Evolutionary conservation across 1,140 invertebrate species (phyloP).

Genomic region (Drosophila truncata): DNA sequence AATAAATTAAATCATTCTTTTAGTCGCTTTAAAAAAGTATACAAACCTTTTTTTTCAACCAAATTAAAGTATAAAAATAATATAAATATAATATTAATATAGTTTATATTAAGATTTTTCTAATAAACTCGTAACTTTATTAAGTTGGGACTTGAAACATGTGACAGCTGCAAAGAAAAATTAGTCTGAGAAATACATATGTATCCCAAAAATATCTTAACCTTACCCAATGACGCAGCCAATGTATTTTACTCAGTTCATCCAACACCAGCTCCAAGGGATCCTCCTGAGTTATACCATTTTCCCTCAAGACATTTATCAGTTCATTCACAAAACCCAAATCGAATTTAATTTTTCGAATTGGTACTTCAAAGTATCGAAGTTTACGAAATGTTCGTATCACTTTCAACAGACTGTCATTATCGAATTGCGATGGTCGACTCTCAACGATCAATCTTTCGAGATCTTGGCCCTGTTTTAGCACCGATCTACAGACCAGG

Average conservation of each 20-base stretch:
- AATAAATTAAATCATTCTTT: neutral
- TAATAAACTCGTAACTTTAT: neutral
- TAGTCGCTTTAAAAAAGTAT: neutral
- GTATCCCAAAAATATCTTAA: neutral
- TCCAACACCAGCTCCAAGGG: neutral
- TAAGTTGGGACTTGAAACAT: neutral
- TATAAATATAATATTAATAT: neutral
- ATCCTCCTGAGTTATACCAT: neutral
- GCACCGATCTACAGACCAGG: neutral
- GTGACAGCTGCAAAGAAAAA: neutral
- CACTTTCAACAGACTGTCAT: neutral
- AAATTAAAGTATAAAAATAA: neutral
- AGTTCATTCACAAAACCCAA: neutral
- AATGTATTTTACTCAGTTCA: neutral
- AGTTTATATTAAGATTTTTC: neutral
- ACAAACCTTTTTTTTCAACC: neutral
- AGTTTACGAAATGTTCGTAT: constrained; percentile 1
- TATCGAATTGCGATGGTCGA: neutral
- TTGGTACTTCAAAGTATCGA: neutral
- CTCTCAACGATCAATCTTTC: neutral
- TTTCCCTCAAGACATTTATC: neutral
- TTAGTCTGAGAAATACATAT: too few species aligned
- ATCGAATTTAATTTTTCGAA: neutral
- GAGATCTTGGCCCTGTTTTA: neutral
- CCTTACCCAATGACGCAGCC: neutral